Percentiles rank a stretch among this genome's conserved stretches.
These are phyloP conservation scores for Araneus ventricosus DNA, from an alignment of 1,140 invertebrate species.

Conservation along the genomic window DNA sequence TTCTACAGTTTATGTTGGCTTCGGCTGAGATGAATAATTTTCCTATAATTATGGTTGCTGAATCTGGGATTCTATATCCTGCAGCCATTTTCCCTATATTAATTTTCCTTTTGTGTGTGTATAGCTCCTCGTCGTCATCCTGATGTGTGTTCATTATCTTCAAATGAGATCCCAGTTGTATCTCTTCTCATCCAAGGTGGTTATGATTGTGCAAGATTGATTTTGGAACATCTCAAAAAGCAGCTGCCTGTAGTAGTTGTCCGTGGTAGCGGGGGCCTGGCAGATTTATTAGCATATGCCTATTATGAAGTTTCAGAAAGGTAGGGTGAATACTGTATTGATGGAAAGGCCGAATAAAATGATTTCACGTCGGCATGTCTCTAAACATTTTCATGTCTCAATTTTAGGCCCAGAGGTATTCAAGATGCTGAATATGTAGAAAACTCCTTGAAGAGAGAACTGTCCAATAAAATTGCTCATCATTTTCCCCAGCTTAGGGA, in stretches of 20 bases:
- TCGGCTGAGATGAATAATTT: no score
- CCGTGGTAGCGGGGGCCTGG: constrained; percentile 80
- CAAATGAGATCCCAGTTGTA: constrained; percentile 79
- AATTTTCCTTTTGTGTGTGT: background rate
- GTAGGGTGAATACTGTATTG: constrained; percentile 72
- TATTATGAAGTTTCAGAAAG: constrained; percentile 80
- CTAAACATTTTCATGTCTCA: no score
- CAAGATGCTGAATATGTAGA: constrained; percentile 79
- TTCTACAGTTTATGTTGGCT: no score
- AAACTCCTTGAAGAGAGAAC: constrained; percentile 79
- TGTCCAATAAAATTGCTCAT: constrained; percentile 79
- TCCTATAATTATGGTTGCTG: no score
- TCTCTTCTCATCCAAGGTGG: constrained; percentile 80
- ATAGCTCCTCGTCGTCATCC: constrained; percentile 55
- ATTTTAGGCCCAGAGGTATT: constrained; percentile 71
- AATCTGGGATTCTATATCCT: no score
- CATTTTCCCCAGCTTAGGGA: constrained; percentile 78
- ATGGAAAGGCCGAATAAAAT: no score
- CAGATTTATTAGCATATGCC: constrained; percentile 80
- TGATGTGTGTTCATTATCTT: constrained; percentile 68
- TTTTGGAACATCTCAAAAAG: constrained; percentile 80
- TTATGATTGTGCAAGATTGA: constrained; percentile 79
- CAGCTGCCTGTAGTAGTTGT: constrained; percentile 80
- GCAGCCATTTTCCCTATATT: no score
- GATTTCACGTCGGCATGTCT: no score